Percentiles rank a stretch among this genome's conserved stretches.
Conservation (phyloP, 2,113 vertebrate species). For the Hypanus sabinus region DNA sequence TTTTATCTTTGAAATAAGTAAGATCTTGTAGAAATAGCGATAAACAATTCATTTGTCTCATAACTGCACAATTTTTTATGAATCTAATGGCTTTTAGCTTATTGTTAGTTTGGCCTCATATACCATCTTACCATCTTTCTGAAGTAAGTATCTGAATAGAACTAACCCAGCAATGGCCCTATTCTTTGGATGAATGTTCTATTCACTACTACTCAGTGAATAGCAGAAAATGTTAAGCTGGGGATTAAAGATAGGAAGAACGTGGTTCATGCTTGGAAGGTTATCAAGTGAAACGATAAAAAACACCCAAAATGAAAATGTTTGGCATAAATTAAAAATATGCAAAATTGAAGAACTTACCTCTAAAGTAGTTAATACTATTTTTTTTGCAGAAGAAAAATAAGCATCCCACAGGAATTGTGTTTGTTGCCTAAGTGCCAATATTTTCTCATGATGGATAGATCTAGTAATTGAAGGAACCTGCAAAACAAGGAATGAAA, state of each 20-base stretch:
- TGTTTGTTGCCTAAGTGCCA: conserved; percentile 60
- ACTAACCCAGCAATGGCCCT: not conserved
- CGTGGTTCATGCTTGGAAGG: not conserved
- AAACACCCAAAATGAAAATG: not conserved
- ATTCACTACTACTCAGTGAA: not conserved
- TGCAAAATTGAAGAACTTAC: conserved; percentile 45
- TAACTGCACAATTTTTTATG: not conserved
- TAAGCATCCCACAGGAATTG: conserved; percentile 71
- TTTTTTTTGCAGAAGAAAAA: conserved; percentile 66
- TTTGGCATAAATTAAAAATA: not conserved
- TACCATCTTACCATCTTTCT: not conserved
- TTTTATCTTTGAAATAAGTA: not conserved
- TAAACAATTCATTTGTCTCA: not conserved
- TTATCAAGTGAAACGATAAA: not conserved
- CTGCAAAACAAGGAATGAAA: conserved; percentile 45
- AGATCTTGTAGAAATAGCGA: not conserved
- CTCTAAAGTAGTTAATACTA: conserved; percentile 67
- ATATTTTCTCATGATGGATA: conserved; percentile 57
- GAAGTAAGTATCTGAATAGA: not conserved
- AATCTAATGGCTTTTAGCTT: not conserved
- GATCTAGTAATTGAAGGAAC: conserved; percentile 62
- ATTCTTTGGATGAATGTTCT: not conserved
- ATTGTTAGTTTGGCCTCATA: not conserved
- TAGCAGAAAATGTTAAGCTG: not conserved
- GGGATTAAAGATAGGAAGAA: not conserved